Evolutionary conservation across 2,888 invertebrate genomes (phyloP), one percentile per base, ranked within the genome.

Genomic region (Endotricha flammealis): DNA sequence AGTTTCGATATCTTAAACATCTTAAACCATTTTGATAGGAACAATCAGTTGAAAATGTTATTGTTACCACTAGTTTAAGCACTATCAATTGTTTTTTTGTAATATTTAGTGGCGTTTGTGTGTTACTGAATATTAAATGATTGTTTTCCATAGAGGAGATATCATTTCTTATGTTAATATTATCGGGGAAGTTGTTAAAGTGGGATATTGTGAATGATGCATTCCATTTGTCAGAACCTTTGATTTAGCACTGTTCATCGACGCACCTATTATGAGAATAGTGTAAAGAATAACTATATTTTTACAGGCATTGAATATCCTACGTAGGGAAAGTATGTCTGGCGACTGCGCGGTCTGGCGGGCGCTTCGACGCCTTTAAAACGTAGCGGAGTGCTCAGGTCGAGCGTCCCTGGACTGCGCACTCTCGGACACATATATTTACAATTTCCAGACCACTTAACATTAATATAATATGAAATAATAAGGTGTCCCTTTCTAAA

Each of bases 61-160:
- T 82, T 81, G 86, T 86, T 86, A 86, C 85, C 85, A 86, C 72
- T 86, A 86, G 83, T 72, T 64, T 83, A 78, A 81, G 83, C 64
- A 59, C 69, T 70, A 65, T 74, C 71, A 62, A 69, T 78, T 76
- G 75, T 81, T 78, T 76, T 68, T 58, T 71, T 59, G 62, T 69
- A 60, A 53, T 63, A 56, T 57, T 41, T 56, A 60, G 53, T 52
- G 49, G 46, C 45, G 46, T 50, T 54, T 55, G 52, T 46, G 49
- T 52, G 51, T 46, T 44, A 44, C 42, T 41, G 41, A 54, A 50
- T 53, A 48, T 56, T 46, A 50, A 53, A 54, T 64, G 60, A 70
- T 72, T 68, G 66, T 66, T 74, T 70, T 54, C 56, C 64, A 62
- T 60, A 45, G 55, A 57, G 59, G 53, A 60, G 55, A 61, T 64